phyloP scores from a whole-genome alignment of 2,888 invertebrate species.

The Drosophila quinaria region DNA sequence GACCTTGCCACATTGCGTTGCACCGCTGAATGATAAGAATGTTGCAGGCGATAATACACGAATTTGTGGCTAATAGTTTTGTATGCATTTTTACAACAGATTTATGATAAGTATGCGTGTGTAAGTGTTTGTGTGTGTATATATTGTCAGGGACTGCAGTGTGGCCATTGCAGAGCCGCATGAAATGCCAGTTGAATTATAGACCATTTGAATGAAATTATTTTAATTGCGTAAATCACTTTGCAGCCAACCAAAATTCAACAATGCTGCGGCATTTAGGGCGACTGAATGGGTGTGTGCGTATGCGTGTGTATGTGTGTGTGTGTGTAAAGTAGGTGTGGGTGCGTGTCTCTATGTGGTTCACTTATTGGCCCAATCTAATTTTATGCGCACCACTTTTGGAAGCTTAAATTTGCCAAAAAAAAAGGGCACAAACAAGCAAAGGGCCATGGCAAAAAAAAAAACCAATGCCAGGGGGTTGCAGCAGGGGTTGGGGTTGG shows the following conservation, averaged over 20 bases:
- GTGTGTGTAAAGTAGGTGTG: constrained; percentile 5
- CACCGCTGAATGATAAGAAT: constrained; percentile 33
- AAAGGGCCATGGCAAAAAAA: constrained; percentile 1
- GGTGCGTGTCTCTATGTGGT: constrained; percentile 36
- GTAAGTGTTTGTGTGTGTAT: constrained; percentile 1
- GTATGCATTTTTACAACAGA: constrained; percentile 52
- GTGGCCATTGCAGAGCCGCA: constrained; percentile 56
- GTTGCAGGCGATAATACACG: constrained; percentile 43
- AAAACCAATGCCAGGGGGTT: background rate
- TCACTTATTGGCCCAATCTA: constrained; percentile 75
- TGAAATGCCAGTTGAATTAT: constrained; percentile 79
- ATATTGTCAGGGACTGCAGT: constrained; percentile 52
- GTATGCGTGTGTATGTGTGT: background rate
- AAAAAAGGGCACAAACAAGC: constrained; percentile 18
- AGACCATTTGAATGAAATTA: constrained; percentile 80
- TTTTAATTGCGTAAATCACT: constrained; percentile 82
- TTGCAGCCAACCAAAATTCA: constrained; percentile 72
- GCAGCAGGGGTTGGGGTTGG: background rate
- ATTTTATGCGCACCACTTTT: constrained; percentile 64
- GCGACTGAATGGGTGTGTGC: constrained; percentile 23
- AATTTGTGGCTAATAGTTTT: constrained; percentile 53
- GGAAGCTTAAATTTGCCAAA: constrained; percentile 34
- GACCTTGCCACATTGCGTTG: constrained; percentile 3
- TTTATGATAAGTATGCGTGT: constrained; percentile 44
- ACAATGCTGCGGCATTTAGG: constrained; percentile 68